A percentile compares a stretch with the other conserved stretches of the same genome.
Evolutionary conservation across 2,888 invertebrate species (phyloP).

Genomic region (Thelaira solivaga): DNA sequence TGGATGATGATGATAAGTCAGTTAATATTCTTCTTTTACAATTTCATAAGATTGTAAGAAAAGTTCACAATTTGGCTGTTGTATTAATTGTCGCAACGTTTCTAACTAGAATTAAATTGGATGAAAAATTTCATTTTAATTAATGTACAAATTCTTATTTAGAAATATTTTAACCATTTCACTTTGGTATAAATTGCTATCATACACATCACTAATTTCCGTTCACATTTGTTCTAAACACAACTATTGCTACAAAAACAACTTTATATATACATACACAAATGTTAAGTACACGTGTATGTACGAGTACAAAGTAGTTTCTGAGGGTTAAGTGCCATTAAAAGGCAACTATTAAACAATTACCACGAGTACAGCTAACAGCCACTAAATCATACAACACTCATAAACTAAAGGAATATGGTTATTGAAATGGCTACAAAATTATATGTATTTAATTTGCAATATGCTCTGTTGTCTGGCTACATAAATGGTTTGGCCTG

Average conservation of each 20-base stretch:
- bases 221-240: neutral
- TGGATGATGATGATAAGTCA: no score
- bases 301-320: neutral
- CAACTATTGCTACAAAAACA: neutral
- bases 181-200: neutral
- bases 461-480: slow-evolving; percentile 3
- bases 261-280: slow-evolving; percentile 9
- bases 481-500: neutral
- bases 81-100: no score
- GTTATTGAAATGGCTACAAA: slow-evolving; percentile 12
- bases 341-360: slow-evolving; percentile 40
- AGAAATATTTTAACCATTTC: no score
- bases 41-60: no score
- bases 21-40: no score
- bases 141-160: no score
- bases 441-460: slow-evolving; percentile 46
- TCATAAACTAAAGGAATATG: neutral
- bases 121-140: no score
- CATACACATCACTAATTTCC: neutral
- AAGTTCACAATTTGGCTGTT: no score
- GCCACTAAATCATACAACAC: slow-evolving; percentile 13
- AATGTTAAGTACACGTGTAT: neutral
- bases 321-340: slow-evolving; percentile 24
- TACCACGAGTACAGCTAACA: slow-evolving; percentile 25
- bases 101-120: no score